Conservation (phyloP, 2,113 vertebrate genomes). For the Prinia subflava region DNA sequence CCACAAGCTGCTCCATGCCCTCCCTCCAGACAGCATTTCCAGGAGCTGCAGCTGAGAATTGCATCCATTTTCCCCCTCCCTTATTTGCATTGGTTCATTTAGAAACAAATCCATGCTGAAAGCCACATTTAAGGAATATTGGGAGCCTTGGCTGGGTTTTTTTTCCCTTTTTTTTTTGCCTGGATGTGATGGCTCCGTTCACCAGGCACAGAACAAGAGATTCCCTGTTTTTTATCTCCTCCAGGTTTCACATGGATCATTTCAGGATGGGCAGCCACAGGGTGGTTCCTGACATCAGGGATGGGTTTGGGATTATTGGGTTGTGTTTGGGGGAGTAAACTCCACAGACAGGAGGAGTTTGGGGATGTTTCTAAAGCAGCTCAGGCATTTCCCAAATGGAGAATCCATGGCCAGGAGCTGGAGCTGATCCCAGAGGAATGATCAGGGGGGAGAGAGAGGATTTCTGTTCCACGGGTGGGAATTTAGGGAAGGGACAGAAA, state of each 20-base stretch:
- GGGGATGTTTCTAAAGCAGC: accelerated
- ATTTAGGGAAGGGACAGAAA: background rate
- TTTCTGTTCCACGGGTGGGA: background rate
- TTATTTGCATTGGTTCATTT: background rate
- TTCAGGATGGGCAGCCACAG: background rate
- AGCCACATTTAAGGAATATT: background rate
- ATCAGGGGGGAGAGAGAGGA: accelerated
- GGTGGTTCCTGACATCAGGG: background rate
- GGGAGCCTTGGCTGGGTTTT: background rate
- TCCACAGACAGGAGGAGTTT: background rate
- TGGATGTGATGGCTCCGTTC: background rate
- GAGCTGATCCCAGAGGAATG: background rate
- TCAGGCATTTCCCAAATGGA: background rate
- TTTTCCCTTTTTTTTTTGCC: background rate
- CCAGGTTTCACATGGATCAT: background rate
- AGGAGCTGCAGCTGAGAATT: background rate
- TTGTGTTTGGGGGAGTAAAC: background rate
- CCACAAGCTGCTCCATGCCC: background rate
- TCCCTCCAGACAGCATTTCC: background rate
- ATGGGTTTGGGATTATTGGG: background rate
- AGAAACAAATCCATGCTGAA: background rate
- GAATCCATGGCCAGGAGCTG: background rate
- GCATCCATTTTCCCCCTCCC: background rate
- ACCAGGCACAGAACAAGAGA: background rate
- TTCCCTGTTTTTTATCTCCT: background rate